These are phyloP conservation scores for Armadillidium nasatum DNA, from an alignment of 1,140 invertebrate genomes.

Conservation along the genomic window DNA sequence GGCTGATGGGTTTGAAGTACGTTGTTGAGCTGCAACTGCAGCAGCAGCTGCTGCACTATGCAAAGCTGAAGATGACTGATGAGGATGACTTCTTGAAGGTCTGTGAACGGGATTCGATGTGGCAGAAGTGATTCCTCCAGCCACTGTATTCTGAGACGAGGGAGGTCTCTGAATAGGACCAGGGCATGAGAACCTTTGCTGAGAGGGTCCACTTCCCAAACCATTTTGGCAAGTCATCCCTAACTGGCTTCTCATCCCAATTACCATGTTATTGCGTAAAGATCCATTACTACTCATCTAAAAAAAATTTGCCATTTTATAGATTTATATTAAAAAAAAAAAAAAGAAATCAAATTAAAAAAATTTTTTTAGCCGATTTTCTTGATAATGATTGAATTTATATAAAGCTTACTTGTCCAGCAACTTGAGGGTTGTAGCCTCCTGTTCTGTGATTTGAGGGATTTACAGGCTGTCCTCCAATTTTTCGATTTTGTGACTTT, in stretches of 20 bases:
- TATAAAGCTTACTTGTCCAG: constrained; percentile 32
- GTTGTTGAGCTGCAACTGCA: constrained; percentile 19
- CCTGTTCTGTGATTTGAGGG: constrained; percentile 34
- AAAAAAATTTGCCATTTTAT: neutral
- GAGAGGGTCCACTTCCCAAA: constrained; percentile 19
- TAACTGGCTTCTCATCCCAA: constrained; percentile 37
- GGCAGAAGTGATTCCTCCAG: neutral
- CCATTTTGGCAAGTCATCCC: constrained; percentile 31
- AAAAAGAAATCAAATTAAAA: constrained; percentile 1
- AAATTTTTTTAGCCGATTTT: neutral
- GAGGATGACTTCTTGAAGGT: neutral
- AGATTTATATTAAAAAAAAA: neutral
- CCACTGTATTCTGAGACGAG: constrained; percentile 27
- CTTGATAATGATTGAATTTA: too few species aligned
- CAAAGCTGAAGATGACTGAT: neutral
- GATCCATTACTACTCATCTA: constrained; percentile 35
- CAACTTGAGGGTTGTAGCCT: constrained; percentile 33
- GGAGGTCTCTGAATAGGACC: constrained; percentile 43
- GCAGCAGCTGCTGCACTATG: constrained; percentile 20
- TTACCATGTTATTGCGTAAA: constrained; percentile 33
- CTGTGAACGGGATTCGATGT: neutral
- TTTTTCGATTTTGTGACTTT: constrained; percentile 53
- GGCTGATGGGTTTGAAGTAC: constrained; percentile 43
- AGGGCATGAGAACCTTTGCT: constrained; percentile 32
- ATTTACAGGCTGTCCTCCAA: constrained; percentile 27